These are phyloP conservation scores for Conus ventricosus DNA, from an alignment of 1,140 invertebrate genomes.

Conservation along the genomic window DNA sequence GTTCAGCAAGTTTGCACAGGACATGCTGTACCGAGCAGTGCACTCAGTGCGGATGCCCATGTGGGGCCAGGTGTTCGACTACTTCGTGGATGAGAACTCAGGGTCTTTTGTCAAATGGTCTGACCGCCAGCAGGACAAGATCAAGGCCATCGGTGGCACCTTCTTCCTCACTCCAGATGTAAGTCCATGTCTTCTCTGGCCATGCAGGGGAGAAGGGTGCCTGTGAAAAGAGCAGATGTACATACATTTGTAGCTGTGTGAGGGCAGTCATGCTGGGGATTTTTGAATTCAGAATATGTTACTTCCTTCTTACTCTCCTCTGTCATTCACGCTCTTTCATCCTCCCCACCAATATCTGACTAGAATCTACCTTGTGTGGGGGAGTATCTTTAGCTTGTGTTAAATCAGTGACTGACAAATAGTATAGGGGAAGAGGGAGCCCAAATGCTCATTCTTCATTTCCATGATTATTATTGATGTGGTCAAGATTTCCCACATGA, in stretches of 20 bases:
- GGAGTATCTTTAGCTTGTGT: too few species aligned
- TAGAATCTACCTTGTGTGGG: too few species aligned
- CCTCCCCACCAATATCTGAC: too few species aligned
- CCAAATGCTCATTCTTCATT: too few species aligned
- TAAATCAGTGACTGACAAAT: too few species aligned
- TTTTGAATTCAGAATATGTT: not conserved
- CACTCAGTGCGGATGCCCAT: slow-evolving; percentile 66
- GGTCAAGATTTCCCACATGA: too few species aligned
- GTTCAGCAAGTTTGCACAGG: slow-evolving; percentile 70
- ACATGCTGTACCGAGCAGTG: slow-evolving; percentile 63
- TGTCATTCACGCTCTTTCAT: too few species aligned
- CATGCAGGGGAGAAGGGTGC: too few species aligned
- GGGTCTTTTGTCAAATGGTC: slow-evolving; percentile 66
- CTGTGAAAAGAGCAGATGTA: too few species aligned
- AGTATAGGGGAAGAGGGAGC: too few species aligned
- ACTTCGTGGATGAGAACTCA: slow-evolving; percentile 62
- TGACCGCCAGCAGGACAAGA: slow-evolving; percentile 60
- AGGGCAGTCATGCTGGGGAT: not conserved
- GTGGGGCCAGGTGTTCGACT: slow-evolving; percentile 69
- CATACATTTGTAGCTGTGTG: not conserved
- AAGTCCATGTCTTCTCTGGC: not conserved
- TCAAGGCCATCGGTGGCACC: slow-evolving; percentile 54
- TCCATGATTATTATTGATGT: too few species aligned
- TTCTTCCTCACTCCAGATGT: slow-evolving; percentile 70
- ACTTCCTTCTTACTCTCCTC: too few species aligned